Evolutionary conservation across 2,888 invertebrate species (phyloP), one percentile per base, ranked within the genome.

Genomic region (Brachyptera risi): DNA sequence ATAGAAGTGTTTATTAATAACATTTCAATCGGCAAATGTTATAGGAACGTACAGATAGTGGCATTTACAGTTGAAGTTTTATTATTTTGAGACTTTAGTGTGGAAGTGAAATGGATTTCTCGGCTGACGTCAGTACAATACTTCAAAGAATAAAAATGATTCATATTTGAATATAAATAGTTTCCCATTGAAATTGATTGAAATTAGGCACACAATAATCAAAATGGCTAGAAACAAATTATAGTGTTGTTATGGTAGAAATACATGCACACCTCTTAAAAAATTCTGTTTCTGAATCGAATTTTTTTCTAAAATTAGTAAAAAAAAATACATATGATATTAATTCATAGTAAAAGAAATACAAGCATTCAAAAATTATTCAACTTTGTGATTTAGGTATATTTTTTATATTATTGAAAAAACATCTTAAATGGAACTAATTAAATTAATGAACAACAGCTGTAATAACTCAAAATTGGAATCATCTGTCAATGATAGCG

Each of bases 111-210:
- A 71, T 71, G 71, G 71, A 71, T 65, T 63, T 71, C 57, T 65
- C 68, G 35, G 64, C 69, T 37, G 69, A 70, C 65, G 71, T 71
- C 67, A 68, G 71, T 68, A 58, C 56, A 35, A 54, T 37, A 31
- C 11, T 31, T n/a, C n/a, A n/a, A n/a, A n/a, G n/a, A n/a, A n/a
- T n/a, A n/a, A n/a, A n/a, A n/a, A n/a, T n/a, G n/a, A n/a, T n/a
- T n/a, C n/a, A n/a, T 31, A 31, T 31, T 31, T 31, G 5, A 31
- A 31, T 31, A 31, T 7, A 31, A 31, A 31, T 11, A 31, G 5
- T 5, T n/a, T 31, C 5, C 7, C 11, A 31, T 7, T 31, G 5
- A 31, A 31, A 31, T 7, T 31, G 7, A 31, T 31, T 31, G n/a
- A n/a, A n/a, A n/a, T n/a, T n/a, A n/a, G n/a, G n/a, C n/a, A n/a